Conservation (phyloP, 1,140 invertebrate genomes). For the Fopius arisanus region DNA sequence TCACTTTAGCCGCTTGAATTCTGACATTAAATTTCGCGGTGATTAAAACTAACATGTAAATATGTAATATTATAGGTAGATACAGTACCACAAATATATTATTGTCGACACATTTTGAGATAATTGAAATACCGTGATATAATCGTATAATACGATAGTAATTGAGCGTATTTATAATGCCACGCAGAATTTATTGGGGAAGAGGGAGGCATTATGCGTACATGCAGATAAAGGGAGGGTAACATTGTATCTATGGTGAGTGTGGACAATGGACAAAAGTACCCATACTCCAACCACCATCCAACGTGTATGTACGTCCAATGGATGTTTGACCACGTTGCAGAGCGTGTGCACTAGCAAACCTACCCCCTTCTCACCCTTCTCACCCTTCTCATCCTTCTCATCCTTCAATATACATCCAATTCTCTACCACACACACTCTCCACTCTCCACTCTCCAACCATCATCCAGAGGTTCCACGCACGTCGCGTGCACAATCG, state of each 20-base stretch:
- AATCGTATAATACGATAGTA: constrained; percentile 28
- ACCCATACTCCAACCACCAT: background rate
- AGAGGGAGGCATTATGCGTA: constrained; percentile 23
- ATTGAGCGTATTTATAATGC: constrained; percentile 32
- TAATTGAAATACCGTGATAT: constrained; percentile 24
- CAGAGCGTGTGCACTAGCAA: constrained; percentile 4
- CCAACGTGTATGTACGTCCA: background rate
- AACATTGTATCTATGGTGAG: constrained; percentile 28
- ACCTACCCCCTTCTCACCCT: background rate
- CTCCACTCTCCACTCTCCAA: background rate
- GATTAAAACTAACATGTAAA: background rate
- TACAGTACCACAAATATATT: background rate
- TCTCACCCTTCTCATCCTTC: background rate
- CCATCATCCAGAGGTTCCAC: constrained; percentile 12
- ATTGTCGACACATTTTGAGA: constrained; percentile 10
- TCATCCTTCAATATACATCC: background rate
- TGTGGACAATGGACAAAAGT: constrained; percentile 34
- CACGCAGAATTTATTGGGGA: constrained; percentile 28
- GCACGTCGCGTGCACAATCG: constrained; percentile 27
- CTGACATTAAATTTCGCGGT: background rate
- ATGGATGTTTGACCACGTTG: constrained; percentile 29
- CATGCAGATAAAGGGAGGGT: constrained; percentile 26
- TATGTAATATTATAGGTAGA: background rate
- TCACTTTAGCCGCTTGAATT: background rate
- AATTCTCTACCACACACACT: background rate